Conservation (phyloP, 2,888 invertebrate species). For the Ennomos erosarius region DNA sequence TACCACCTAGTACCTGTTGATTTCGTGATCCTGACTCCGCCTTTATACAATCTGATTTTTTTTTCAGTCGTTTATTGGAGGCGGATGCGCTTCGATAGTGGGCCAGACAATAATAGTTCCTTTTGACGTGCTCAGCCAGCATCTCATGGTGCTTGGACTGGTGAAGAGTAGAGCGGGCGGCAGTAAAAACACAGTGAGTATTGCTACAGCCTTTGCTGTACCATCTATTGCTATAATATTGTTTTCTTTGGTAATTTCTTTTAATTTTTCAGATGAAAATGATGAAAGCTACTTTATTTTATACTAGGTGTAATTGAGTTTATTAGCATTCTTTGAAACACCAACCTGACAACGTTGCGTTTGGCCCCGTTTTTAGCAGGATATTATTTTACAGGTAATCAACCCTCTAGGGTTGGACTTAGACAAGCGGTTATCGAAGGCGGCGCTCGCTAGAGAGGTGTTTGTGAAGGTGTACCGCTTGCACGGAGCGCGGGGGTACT, state of each 20-base stretch:
- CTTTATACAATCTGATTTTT: too few relatives aligned
- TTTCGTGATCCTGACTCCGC: too few relatives aligned
- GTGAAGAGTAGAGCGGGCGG: slow-evolving; percentile 59
- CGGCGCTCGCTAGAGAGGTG: slow-evolving; percentile 90
- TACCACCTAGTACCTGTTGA: too few relatives aligned
- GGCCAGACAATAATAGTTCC: slow-evolving; percentile 98
- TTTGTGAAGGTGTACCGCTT: slow-evolving; percentile 90
- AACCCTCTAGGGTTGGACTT: slow-evolving; percentile 91
- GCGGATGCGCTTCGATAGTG: slow-evolving; percentile 95
- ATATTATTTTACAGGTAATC: slow-evolving; percentile 71
- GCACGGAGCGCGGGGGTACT: slow-evolving; percentile 95
- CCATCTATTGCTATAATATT: too few relatives aligned
- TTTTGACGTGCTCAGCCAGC: slow-evolving; percentile 98
- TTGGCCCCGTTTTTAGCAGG: too few relatives aligned
- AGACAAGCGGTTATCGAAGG: slow-evolving; percentile 85
- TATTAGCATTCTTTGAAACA: too few relatives aligned
- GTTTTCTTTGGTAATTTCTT: too few relatives aligned
- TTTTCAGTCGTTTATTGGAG: slow-evolving; percentile 92
- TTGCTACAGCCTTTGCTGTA: background rate
- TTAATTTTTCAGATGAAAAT: too few relatives aligned
- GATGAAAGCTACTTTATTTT: too few relatives aligned
- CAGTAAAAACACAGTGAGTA: slow-evolving; percentile 59
- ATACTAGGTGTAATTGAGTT: too few relatives aligned
- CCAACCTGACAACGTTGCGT: too few relatives aligned
- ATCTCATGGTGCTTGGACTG: slow-evolving; percentile 96